phyloP scores from a whole-genome alignment of 1,140 invertebrate genomes.

The Drosophila navojoa region DNA sequence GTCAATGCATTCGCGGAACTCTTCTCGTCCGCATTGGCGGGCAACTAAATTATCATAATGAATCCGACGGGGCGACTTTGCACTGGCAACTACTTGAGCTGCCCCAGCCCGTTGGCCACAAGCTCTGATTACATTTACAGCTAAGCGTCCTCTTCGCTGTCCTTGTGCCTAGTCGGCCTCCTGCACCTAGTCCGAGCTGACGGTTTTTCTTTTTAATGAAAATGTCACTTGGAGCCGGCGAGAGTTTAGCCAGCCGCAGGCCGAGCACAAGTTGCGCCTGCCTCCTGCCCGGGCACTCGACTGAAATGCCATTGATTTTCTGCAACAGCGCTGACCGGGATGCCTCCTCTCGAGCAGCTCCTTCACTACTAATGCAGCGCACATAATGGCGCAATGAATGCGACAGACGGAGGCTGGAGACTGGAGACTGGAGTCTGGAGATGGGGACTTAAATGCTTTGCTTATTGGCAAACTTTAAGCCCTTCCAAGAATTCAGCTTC shows the following conservation, averaged over 20 bases:
- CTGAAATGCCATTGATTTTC: conserved; percentile 60
- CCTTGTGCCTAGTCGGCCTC: background rate
- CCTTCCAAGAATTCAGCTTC: conserved; percentile 65
- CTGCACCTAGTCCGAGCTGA: conserved; percentile 28
- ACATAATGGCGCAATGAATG: conserved; percentile 25
- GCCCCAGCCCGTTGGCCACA: conserved; percentile 26
- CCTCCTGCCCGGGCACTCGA: conserved; percentile 39
- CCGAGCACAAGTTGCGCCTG: conserved; percentile 34
- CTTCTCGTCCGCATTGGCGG: conserved; percentile 48
- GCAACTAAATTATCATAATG: conserved; percentile 81
- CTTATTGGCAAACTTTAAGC: conserved; percentile 43
- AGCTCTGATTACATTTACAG: conserved; percentile 31
- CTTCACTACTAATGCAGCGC: conserved; percentile 28
- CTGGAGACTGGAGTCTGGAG: background rate
- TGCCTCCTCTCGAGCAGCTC: conserved; percentile 21
- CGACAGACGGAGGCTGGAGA: background rate
- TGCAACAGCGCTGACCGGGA: conserved; percentile 64
- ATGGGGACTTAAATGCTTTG: conserved; percentile 24
- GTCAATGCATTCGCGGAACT: conserved; percentile 63
- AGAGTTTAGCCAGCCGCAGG: conserved; percentile 42
- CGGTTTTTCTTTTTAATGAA: conserved; percentile 71
- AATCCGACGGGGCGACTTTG: conserved; percentile 60
- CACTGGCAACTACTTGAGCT: conserved; percentile 73
- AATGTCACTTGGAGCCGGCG: conserved; percentile 70
- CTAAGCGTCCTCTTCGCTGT: conserved; percentile 31